Evolutionary conservation across 2,797 vertebrate genomes (phyloP).

Genomic region (Manis javanica): DNA sequence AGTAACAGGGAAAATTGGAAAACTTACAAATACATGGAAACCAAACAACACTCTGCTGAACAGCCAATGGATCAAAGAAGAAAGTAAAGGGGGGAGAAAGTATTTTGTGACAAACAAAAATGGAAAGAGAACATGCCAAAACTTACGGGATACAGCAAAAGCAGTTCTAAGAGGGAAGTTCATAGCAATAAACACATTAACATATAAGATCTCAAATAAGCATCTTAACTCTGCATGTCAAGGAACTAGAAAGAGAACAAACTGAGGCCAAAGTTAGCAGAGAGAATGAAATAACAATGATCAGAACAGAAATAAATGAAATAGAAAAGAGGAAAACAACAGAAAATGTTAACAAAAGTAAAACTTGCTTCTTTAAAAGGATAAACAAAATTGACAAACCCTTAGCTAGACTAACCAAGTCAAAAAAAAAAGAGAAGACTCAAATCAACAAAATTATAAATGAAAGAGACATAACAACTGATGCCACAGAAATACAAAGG

Average conservation of each 20-base stretch:
- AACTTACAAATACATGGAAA: neutral
- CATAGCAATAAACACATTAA: neutral
- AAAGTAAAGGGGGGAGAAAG: neutral
- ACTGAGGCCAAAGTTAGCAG: neutral
- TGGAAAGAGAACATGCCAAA: neutral
- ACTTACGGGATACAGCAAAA: neutral
- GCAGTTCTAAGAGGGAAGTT: neutral
- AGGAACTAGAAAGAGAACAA: neutral
- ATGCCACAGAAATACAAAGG: neutral
- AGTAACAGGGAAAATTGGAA: neutral
- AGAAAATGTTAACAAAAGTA: neutral
- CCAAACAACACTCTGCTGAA: neutral
- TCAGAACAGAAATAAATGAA: neutral
- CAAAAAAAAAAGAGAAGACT: neutral
- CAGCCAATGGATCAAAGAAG: neutral
- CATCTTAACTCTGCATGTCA: neutral
- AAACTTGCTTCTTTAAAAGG: neutral
- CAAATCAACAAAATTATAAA: neutral
- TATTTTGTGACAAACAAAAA: neutral
- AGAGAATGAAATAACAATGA: neutral
- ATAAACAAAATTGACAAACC: neutral
- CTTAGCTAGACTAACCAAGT: neutral
- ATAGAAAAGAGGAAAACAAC: neutral
- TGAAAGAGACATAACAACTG: neutral
- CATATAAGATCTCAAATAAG: neutral